These are phyloP conservation scores for Eulemur albifrons DNA, from an alignment of 2,797 vertebrate genomes.

Conservation along the genomic window DNA sequence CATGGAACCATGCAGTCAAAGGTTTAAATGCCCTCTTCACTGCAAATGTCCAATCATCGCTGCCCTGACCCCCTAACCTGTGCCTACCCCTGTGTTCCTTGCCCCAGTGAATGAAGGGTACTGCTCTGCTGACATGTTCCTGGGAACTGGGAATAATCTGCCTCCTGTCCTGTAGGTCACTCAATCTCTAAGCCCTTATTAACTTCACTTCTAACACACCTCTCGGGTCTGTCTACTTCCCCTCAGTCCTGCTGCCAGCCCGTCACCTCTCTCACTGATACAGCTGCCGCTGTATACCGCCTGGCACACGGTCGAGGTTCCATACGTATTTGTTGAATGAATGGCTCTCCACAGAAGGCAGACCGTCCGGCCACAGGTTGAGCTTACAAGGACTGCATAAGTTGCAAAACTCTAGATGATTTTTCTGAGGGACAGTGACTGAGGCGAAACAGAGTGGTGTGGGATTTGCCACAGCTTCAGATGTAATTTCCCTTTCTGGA, in stretches of 20 bases:
- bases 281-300: neutral
- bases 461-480: neutral
- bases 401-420: neutral
- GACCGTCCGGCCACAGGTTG: neutral
- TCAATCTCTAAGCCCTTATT: neutral
- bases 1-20: neutral
- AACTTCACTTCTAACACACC: neutral
- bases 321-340: neutral
- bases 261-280: neutral
- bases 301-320: neutral
- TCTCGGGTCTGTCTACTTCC: neutral
- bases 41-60: rapidly evolving
- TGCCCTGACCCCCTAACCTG: neutral
- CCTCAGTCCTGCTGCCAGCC: neutral
- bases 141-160: neutral
- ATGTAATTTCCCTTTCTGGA: neutral
- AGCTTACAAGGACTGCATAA: neutral
- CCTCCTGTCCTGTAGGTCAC: neutral
- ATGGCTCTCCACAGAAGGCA: neutral
- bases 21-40: neutral
- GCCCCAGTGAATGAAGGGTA: neutral
- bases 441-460: neutral
- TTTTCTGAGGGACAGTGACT: neutral
- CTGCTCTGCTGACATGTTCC: neutral
- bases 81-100: neutral